Conservation (phyloP, 1,140 invertebrate species). For the Ladona fulva region DNA sequence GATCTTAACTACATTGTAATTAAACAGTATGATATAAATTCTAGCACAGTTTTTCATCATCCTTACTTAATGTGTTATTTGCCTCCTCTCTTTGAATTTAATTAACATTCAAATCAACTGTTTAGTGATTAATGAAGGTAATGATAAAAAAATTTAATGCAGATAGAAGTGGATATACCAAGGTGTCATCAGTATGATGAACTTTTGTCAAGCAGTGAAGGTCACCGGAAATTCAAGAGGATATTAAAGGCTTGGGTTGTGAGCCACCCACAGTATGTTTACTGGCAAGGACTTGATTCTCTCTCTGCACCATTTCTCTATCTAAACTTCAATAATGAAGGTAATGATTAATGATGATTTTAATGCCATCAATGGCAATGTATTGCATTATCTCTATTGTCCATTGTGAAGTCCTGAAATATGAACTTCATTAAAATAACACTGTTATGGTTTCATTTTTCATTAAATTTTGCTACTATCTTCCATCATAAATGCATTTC, state of each 20-base stretch:
- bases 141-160: background rate
- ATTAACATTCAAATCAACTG: background rate
- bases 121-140: conserved; percentile 6
- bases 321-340: conserved; percentile 96
- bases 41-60: no score
- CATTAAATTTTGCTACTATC: no score
- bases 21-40: no score
- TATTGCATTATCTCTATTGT: no score
- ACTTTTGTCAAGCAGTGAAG: conserved; percentile 83
- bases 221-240: conserved; percentile 84
- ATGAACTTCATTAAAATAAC: no score
- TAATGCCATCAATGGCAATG: no score
- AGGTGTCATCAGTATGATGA: conserved; percentile 96
- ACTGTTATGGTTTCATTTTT: no score
- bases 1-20: no score
- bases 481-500: no score
- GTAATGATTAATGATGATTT: conserved; percentile 38
- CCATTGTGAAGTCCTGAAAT: no score
- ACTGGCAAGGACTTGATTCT: conserved; percentile 99
- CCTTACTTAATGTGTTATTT: no score
- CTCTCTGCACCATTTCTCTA: conserved; percentile 94
- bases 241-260: conserved; percentile 96
- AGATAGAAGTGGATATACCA: conserved; percentile 13
- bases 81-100: no score
- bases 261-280: conserved; percentile 91